Conservation (phyloP, 2,888 invertebrate genomes). For the Hypsopygia costalis region DNA sequence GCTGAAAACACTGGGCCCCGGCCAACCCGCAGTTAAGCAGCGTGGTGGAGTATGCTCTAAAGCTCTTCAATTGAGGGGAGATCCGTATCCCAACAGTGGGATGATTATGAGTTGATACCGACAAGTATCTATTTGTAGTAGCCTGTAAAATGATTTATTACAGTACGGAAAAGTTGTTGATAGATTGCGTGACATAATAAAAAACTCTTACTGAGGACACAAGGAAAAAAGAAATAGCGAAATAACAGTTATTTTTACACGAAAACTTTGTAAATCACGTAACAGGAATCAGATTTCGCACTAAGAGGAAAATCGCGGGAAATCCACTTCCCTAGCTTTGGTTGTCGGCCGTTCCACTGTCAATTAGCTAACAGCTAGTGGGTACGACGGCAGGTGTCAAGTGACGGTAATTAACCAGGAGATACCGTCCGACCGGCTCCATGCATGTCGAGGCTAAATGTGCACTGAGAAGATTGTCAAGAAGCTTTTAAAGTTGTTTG, state of each 20-base stretch:
- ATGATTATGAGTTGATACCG: no score
- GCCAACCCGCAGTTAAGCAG: no score
- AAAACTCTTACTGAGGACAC: no score
- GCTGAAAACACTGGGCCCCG: no score
- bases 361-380: constrained; percentile 68
- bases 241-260: not conserved
- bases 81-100: no score
- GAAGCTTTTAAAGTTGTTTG: no score
- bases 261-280: constrained; percentile 17
- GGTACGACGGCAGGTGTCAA: constrained; percentile 62
- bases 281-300: constrained; percentile 19
- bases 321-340: constrained; percentile 47
- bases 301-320: constrained; percentile 42
- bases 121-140: no score
- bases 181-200: no score
- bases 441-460: not conserved
- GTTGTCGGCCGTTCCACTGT: constrained; percentile 57
- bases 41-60: no score
- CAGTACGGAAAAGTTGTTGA: not conserved
- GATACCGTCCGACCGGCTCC: constrained; percentile 21
- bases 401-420: constrained; percentile 66
- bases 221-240: not conserved
- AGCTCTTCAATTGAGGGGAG: no score
- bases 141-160: constrained; percentile 13
- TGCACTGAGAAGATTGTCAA: not conserved